Evolutionary conservation across 2,797 vertebrate genomes (phyloP).

Genomic region (Selene dorsalis): DNA sequence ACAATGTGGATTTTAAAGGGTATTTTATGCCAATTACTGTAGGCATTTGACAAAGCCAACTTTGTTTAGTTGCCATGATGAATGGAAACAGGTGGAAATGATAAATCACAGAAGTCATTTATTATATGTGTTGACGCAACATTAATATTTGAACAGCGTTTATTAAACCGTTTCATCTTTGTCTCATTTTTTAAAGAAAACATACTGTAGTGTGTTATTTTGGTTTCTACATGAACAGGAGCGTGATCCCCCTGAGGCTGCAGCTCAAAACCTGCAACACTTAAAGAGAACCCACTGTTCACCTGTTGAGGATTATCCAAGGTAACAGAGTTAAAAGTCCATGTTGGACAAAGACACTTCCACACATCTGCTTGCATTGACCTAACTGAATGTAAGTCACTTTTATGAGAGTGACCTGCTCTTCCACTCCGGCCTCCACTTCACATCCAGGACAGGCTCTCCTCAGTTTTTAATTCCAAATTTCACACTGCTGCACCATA

Average conservation of each 20-base stretch:
- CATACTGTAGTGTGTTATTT: not conserved
- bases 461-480: slow-evolving; percentile 5
- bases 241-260: not conserved
- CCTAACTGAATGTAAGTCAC: slow-evolving; percentile 43
- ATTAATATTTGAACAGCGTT: slow-evolving; percentile 4
- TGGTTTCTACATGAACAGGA: slow-evolving; percentile 23
- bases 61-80: slow-evolving; percentile 16
- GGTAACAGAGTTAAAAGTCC: slow-evolving; percentile 52
- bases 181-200: not conserved
- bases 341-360: slow-evolving; percentile 51
- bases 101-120: slow-evolving; percentile 14
- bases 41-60: slow-evolving; percentile 32
- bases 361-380: slow-evolving; percentile 65
- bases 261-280: slow-evolving; percentile 44
- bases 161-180: slow-evolving; percentile 25
- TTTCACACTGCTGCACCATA: slow-evolving; percentile 19
- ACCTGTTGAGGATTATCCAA: slow-evolving; percentile 70
- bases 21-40: slow-evolving; percentile 37
- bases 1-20: slow-evolving; percentile 46
- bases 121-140: not conserved
- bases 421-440: slow-evolving; percentile 29
- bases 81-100: slow-evolving; percentile 38
- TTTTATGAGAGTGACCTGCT: slow-evolving; percentile 55
- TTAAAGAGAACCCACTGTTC: slow-evolving; percentile 40
- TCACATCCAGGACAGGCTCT: slow-evolving; percentile 17